phyloP scores from a whole-genome alignment of 2,113 vertebrate genomes.

The Ophiodon elongatus region DNA sequence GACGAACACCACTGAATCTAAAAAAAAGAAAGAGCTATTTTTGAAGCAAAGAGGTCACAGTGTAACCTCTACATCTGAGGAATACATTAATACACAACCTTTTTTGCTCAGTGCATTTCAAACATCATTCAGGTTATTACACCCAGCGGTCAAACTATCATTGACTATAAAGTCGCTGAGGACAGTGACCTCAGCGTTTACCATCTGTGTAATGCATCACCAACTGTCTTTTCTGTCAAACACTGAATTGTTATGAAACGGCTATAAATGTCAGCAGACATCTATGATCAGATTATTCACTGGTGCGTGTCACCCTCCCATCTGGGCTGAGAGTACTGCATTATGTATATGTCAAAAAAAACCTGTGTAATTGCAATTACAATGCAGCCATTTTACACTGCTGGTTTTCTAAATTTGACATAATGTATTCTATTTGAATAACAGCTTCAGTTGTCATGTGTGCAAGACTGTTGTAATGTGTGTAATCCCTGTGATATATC shows the following conservation, averaged over 20 bases:
- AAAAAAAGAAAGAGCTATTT: slow-evolving; percentile 30
- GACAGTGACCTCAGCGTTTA: slow-evolving; percentile 62
- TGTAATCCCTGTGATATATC: slow-evolving; percentile 54
- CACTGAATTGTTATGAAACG: slow-evolving; percentile 58
- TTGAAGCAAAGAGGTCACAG: slow-evolving; percentile 52
- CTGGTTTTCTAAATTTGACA: slow-evolving; percentile 37
- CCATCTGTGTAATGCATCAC: slow-evolving; percentile 69
- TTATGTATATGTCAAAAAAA: slow-evolving; percentile 48
- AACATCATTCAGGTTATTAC: slow-evolving; percentile 56
- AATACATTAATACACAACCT: slow-evolving; percentile 56
- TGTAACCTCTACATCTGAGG: slow-evolving; percentile 58
- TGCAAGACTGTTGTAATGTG: slow-evolving; percentile 52
- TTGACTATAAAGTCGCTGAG: slow-evolving; percentile 45
- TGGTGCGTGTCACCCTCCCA: slow-evolving; percentile 49
- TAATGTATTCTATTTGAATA: slow-evolving; percentile 41
- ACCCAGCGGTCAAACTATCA: slow-evolving; percentile 62
- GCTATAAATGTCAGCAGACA: slow-evolving; percentile 72
- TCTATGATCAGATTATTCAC: slow-evolving; percentile 67
- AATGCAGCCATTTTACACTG: slow-evolving; percentile 31
- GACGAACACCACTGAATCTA: slow-evolving; percentile 27
- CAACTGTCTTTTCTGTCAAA: slow-evolving; percentile 54
- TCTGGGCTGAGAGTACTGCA: slow-evolving; percentile 46
- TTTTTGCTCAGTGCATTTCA: slow-evolving; percentile 41
- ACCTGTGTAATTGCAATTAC: slow-evolving; percentile 7
- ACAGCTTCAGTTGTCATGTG: slow-evolving; percentile 27